A percentile compares a stretch with the other conserved stretches of the same genome.
These are phyloP conservation scores for Oryzias javanicus DNA, from an alignment of 2,113 vertebrate genomes.

Conservation along the genomic window DNA sequence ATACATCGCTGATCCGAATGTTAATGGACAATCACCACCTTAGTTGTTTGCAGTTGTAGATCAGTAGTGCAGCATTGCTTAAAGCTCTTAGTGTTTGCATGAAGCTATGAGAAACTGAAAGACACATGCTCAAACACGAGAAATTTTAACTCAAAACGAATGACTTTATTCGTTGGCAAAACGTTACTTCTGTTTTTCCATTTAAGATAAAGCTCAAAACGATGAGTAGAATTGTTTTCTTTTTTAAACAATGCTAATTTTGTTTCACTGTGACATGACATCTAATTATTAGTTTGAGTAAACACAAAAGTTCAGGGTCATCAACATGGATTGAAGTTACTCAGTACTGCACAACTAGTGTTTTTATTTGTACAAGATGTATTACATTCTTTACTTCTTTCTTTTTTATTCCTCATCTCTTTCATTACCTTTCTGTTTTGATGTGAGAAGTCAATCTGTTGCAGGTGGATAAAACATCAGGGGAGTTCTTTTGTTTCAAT, in stretches of 20 bases:
- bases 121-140: constrained; percentile 26
- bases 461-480: neutral
- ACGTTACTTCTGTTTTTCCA: too few species aligned
- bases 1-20: constrained; percentile 31
- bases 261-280: too few species aligned
- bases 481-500: neutral
- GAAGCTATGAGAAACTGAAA: constrained; percentile 28
- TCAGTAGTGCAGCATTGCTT: constrained; percentile 29
- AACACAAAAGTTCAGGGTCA: too few species aligned
- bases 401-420: neutral
- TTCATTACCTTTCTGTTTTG: neutral
- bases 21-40: constrained; percentile 35
- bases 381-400: neutral
- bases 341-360: too few species aligned
- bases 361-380: neutral
- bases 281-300: too few species aligned
- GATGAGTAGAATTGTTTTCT: too few species aligned
- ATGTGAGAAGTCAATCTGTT: neutral
- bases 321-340: too few species aligned
- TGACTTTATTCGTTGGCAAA: too few species aligned
- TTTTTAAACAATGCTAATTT: too few species aligned
- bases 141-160: too few species aligned
- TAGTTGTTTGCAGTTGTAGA: constrained; percentile 28
- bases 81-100: constrained; percentile 15
- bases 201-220: too few species aligned